Evolutionary conservation across 2,888 invertebrate genomes (phyloP).

Genomic region (Lasioglossum zephyrum): DNA sequence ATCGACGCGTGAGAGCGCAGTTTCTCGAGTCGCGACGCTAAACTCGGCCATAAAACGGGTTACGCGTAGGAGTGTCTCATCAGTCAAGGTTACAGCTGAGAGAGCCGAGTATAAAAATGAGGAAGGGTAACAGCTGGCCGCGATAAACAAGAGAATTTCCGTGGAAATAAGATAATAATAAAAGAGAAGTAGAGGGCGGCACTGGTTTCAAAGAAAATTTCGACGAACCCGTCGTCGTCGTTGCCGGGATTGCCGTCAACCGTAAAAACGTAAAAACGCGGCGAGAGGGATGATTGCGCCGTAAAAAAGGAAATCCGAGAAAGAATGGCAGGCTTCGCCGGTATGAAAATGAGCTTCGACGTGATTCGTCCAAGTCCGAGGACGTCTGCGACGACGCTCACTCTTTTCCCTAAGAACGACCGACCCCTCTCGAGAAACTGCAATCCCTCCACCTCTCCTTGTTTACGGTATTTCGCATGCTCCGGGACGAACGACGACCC

Average conservation of each 20-base stretch:
- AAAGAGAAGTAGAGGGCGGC: background rate
- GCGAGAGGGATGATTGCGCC: background rate
- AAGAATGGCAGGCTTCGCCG: background rate
- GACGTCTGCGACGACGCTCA: background rate
- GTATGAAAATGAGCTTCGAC: background rate
- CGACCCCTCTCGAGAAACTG: background rate
- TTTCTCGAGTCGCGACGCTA: background rate
- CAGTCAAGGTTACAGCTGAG: background rate
- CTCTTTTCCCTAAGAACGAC: background rate
- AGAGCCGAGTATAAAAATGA: background rate
- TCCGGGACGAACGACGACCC: constrained; percentile 15
- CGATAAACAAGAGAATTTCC: constrained; percentile 4
- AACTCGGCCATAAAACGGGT: background rate
- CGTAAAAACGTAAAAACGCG: background rate
- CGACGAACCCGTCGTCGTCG: background rate
- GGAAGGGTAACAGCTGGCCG: background rate
- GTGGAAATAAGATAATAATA: constrained; percentile 1
- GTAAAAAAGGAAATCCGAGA: background rate
- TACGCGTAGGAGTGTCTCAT: background rate
- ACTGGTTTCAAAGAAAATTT: constrained; percentile 2
- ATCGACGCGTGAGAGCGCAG: background rate
- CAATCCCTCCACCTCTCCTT: constrained; percentile 8
- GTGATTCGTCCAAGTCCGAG: constrained; percentile 14
- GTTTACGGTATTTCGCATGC: constrained; percentile 9
- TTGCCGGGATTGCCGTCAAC: background rate